phyloP scores from a whole-genome alignment of 2,888 invertebrate genomes.

The Polyommatus iphigenia region DNA sequence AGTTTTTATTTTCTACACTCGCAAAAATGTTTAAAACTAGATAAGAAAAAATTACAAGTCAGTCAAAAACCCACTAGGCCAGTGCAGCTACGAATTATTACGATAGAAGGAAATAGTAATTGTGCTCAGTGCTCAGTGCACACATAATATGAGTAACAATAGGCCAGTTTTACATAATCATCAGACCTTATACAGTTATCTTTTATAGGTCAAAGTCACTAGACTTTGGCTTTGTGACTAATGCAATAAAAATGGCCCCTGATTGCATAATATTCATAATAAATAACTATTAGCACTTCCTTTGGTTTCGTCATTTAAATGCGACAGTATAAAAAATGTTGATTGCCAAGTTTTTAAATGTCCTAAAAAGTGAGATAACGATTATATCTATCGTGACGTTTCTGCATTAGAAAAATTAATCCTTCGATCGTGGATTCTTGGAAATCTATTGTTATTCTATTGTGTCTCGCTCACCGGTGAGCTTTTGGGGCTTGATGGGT shows the following conservation, averaged over 20 bases:
- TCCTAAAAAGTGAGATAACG: not conserved
- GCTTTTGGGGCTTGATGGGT: no score
- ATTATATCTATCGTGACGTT: no score
- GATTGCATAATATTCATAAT: not conserved
- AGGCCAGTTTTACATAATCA: not conserved
- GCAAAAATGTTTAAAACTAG: not conserved
- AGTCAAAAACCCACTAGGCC: not conserved
- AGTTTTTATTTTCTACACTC: not conserved
- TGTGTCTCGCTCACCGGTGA: no score
- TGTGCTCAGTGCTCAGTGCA: not conserved
- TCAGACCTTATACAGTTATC: constrained; percentile 9
- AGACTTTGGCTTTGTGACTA: constrained; percentile 18
- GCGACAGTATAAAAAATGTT: not conserved
- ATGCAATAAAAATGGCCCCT: constrained; percentile 2
- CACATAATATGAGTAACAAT: not conserved
- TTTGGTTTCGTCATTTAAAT: not conserved
- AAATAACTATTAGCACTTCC: not conserved
- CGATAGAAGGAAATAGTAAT: not conserved
- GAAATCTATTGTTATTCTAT: no score
- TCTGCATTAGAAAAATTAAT: no score
- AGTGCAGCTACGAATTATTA: not conserved
- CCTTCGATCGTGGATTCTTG: no score
- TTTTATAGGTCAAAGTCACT: constrained; percentile 15
- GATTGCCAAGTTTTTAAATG: not conserved
- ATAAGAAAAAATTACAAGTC: not conserved